A percentile compares a stretch with the other conserved stretches of the same genome.
Evolutionary conservation across 2,888 invertebrate genomes (phyloP).

Genomic region (Poecilus cupreus): DNA sequence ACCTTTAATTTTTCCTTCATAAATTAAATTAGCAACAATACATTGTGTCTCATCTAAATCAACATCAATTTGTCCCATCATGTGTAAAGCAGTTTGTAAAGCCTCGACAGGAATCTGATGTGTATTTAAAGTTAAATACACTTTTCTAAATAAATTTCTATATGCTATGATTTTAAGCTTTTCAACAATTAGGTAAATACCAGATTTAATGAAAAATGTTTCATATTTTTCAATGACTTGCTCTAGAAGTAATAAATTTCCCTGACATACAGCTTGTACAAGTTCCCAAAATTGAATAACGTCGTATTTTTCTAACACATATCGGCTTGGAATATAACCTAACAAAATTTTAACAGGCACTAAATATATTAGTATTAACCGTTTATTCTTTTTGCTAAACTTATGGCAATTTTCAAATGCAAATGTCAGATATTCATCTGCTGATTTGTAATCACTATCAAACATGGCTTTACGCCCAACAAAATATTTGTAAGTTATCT

Average conservation of each 20-base stretch:
- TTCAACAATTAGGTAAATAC: conserved; percentile 98
- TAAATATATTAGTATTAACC: conserved; percentile 94
- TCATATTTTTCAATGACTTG: conserved; percentile 90
- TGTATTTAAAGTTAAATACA: conserved; percentile 83
- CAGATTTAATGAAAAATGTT: conserved; percentile 94
- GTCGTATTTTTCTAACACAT: conserved; percentile 90
- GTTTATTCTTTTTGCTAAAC: conserved; percentile 88
- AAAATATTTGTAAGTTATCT: conserved; percentile 97
- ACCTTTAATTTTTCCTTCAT: conserved; percentile 97
- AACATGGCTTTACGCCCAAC: conserved; percentile 99
- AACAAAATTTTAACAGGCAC: conserved; percentile 98
- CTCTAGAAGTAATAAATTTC: conserved; percentile 89
- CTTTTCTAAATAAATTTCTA: conserved; percentile 96
- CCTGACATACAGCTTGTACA: conserved; percentile 90
- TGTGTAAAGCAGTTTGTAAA: conserved; percentile 87
- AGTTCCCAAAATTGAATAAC: conserved; percentile 93
- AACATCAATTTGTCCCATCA: conserved; percentile 88
- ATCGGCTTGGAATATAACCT: conserved; percentile 93
- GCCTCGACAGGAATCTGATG: conserved; percentile 93
- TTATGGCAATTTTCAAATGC: conserved; percentile 94
- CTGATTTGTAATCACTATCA: conserved; percentile 95
- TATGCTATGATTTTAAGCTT: conserved; percentile 96
- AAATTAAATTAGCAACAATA: conserved; percentile 96
- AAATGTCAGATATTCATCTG: conserved; percentile 93
- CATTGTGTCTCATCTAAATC: conserved; percentile 97